phyloP scores from a whole-genome alignment of 1,140 invertebrate genomes.

The Belonocnema kinseyi region DNA sequence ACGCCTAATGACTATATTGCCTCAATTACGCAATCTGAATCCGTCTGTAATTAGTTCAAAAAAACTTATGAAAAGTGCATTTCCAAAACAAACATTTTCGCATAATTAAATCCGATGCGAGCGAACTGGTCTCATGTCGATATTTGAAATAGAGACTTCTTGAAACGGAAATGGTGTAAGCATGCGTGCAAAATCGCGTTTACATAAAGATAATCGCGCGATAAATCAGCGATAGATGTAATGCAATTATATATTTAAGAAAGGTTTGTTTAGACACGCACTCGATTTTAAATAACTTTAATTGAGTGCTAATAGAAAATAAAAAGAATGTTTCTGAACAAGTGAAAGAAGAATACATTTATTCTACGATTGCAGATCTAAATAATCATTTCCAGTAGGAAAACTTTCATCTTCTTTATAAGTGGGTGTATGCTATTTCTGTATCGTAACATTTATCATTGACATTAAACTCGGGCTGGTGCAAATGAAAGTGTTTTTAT shows the following conservation, averaged over 20 bases:
- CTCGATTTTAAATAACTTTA: background rate
- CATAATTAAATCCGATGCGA: slow-evolving; percentile 21
- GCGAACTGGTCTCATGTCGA: background rate
- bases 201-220: slow-evolving; percentile 14
- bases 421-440: too few relatives aligned
- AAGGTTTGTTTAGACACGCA: background rate
- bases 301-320: too few relatives aligned
- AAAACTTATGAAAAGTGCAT: slow-evolving; percentile 1
- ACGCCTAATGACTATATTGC: background rate
- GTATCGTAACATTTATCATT: background rate
- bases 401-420: too few relatives aligned
- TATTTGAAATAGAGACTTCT: background rate
- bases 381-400: too few relatives aligned
- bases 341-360: too few relatives aligned
- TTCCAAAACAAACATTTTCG: slow-evolving; percentile 13
- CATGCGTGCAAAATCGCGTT: slow-evolving; percentile 16
- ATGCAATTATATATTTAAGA: background rate
- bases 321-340: too few relatives aligned
- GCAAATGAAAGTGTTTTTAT: slow-evolving; percentile 2
- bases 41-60: slow-evolving; percentile 4
- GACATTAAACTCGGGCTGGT: background rate
- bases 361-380: too few relatives aligned
- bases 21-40: background rate
- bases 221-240: slow-evolving; percentile 12
- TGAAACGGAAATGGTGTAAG: slow-evolving; percentile 20